phyloP scores from a whole-genome alignment of 2,888 invertebrate genomes.

The Gryllus longicercus region DNA sequence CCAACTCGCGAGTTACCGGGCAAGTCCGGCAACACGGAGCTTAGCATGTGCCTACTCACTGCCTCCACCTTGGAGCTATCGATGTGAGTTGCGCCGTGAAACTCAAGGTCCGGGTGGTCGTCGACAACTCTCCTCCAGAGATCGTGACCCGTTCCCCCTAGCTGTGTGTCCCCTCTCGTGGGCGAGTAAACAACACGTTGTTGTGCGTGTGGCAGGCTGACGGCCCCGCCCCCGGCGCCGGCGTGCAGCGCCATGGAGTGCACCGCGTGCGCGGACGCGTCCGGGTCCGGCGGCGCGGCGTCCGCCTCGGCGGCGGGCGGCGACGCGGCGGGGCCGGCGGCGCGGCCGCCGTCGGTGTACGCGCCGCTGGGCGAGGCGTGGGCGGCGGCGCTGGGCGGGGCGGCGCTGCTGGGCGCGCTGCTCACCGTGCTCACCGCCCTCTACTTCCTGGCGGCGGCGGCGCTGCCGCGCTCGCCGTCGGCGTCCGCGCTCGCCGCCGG shows the following conservation, averaged over 20 bases:
- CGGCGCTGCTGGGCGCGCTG: constrained; percentile 35
- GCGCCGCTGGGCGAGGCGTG: constrained; percentile 27
- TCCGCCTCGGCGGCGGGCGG: neutral
- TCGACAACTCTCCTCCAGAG: no score
- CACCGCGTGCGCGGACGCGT: neutral
- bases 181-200: no score
- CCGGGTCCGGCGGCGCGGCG: neutral
- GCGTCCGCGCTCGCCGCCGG: constrained; percentile 28
- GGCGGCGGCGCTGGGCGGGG: constrained; percentile 32
- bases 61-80: no score
- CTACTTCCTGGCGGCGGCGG: constrained; percentile 36
- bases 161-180: no score
- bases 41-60: no score
- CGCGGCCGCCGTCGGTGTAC: neutral
- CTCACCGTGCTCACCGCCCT: constrained; percentile 34
- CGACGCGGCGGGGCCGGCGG: neutral
- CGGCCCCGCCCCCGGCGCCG: neutral
- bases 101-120: no score
- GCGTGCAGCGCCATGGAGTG: constrained; percentile 8
- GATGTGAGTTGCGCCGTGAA: no score
- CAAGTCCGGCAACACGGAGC: no score
- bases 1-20: no score
- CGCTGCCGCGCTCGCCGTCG: constrained; percentile 29
- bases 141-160: no score
- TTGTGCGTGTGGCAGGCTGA: neutral